These are phyloP conservation scores for Macaria liturata DNA, from an alignment of 2,888 invertebrate species.

Conservation along the genomic window DNA sequence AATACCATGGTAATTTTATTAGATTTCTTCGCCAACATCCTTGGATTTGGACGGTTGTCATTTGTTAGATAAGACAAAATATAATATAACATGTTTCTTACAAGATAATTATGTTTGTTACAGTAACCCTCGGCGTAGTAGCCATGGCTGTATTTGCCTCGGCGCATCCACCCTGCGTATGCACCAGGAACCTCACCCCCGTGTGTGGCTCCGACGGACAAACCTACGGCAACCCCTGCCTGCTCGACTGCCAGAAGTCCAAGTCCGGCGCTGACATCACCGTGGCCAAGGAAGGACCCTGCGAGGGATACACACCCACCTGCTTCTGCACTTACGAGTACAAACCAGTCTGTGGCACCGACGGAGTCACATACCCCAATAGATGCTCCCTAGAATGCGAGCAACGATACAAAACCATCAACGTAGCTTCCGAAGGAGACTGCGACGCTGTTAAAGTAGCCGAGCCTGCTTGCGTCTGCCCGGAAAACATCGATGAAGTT, in stretches of 20 bases:
- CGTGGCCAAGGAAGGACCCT: slow-evolving; percentile 23
- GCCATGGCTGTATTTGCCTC: slow-evolving; percentile 36
- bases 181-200: slow-evolving; percentile 55
- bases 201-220: slow-evolving; percentile 89
- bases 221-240: slow-evolving; percentile 87
- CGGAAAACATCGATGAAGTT: slow-evolving; percentile 27
- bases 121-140: slow-evolving; percentile 48
- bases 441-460: slow-evolving; percentile 5
- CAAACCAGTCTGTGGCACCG: slow-evolving; percentile 27
- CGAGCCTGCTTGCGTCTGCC: slow-evolving; percentile 27
- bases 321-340: slow-evolving; percentile 27
- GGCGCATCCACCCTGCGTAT: slow-evolving; percentile 53
- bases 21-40: too few species aligned
- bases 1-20: too few species aligned
- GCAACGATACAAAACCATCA: slow-evolving; percentile 1
- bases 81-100: too few species aligned
- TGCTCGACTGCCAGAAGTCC: slow-evolving; percentile 77
- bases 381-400: slow-evolving; percentile 18
- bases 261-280: slow-evolving; percentile 23
- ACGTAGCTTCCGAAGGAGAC: slow-evolving; percentile 19
- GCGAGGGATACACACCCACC: not conserved
- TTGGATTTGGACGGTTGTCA: too few species aligned
- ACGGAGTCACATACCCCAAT: slow-evolving; percentile 25
- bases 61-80: too few species aligned
- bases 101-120: slow-evolving; percentile 8